These are phyloP conservation scores for Drosophila burlai DNA, from an alignment of 1,140 invertebrate genomes.

Conservation along the genomic window DNA sequence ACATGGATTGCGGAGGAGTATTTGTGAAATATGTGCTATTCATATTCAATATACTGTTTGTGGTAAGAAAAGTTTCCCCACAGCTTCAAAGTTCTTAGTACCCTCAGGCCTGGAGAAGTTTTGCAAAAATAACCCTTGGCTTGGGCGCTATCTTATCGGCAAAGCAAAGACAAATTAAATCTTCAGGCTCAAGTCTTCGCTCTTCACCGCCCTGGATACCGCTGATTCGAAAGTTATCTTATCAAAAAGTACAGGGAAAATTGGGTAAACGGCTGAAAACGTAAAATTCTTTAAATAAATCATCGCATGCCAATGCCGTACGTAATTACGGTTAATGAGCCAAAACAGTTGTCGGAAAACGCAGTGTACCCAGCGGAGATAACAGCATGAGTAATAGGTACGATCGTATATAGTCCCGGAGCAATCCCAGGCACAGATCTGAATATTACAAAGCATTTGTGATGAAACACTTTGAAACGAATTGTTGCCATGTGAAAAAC, in stretches of 20 bases:
- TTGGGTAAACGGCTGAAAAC: constrained; percentile 7
- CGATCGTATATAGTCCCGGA: constrained; percentile 1
- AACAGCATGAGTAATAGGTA: constrained; percentile 50
- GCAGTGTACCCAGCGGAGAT: constrained; percentile 20
- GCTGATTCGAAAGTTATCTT: constrained; percentile 51
- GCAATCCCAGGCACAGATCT: constrained; percentile 10
- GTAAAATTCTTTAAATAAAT: constrained; percentile 35
- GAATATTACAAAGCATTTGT: not conserved
- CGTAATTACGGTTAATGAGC: constrained; percentile 64
- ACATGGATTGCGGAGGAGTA: constrained; percentile 89
- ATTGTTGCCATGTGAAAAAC: not conserved
- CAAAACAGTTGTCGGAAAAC: constrained; percentile 57
- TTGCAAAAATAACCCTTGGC: constrained; percentile 10
- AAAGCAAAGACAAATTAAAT: constrained; percentile 36
- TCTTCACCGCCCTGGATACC: constrained; percentile 18
- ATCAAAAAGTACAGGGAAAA: constrained; percentile 46
- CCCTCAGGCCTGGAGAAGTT: not conserved
- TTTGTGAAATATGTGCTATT: constrained; percentile 94
- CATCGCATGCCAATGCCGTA: constrained; percentile 57
- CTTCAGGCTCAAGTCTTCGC: constrained; percentile 31
- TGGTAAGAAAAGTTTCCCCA: constrained; percentile 87
- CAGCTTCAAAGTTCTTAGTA: constrained; percentile 1
- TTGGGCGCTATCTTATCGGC: constrained; percentile 50
- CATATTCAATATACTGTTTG: constrained; percentile 93
- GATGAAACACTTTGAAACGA: not conserved